Evolutionary conservation across 2,113 vertebrate species (phyloP).

Genomic region (Gobio gobio): DNA sequence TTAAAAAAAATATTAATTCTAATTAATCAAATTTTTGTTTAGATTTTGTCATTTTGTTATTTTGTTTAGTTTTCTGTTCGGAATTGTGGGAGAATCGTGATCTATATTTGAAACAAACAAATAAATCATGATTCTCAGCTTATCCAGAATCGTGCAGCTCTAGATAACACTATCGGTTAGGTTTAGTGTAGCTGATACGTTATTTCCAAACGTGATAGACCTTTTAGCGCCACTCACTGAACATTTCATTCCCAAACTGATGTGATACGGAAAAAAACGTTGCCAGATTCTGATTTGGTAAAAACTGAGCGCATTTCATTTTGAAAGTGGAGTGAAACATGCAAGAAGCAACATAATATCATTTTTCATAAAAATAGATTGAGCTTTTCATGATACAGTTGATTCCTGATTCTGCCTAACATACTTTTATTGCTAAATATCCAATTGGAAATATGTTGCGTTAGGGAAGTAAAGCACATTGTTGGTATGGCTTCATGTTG

Average conservation of each 20-base stretch:
- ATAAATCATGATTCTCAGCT: too few relatives aligned
- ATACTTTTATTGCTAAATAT: background rate
- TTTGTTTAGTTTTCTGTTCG: too few relatives aligned
- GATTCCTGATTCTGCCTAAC: background rate
- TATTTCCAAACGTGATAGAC: background rate
- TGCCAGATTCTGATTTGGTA: background rate
- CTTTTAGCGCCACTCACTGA: background rate
- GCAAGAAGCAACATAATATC: background rate
- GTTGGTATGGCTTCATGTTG: background rate
- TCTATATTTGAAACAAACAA: too few relatives aligned
- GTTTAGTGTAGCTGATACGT: background rate
- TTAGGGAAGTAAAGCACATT: background rate
- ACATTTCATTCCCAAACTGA: background rate
- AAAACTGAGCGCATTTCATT: too few relatives aligned
- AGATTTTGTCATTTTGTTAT: too few relatives aligned
- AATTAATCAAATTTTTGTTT: too few relatives aligned
- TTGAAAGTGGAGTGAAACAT: too few relatives aligned
- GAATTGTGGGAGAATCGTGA: too few relatives aligned
- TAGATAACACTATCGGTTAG: background rate
- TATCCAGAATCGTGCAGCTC: too few relatives aligned
- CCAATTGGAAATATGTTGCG: background rate
- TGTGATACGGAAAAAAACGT: background rate
- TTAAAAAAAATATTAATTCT: too few relatives aligned
- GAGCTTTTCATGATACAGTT: background rate
- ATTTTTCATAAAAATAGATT: background rate